A percentile compares a stretch with the other conserved stretches of the same genome.
Conservation (phyloP, 1,140 invertebrate genomes). For the Drosophila lacertosa region DNA sequence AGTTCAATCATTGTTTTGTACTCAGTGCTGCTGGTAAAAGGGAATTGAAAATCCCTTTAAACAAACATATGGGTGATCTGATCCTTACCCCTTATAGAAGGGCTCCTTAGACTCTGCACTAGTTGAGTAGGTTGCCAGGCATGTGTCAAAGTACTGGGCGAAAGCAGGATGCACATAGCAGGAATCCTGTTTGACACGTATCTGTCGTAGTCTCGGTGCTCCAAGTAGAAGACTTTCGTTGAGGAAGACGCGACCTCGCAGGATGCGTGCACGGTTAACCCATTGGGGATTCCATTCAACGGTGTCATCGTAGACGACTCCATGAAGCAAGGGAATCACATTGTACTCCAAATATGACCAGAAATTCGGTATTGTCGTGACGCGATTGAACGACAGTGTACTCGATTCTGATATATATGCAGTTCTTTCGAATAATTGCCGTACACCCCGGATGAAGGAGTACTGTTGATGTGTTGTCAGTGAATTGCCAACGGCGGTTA, state of each 20-base stretch:
- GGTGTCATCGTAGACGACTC: background rate
- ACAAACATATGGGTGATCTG: background rate
- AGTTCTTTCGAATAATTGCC: background rate
- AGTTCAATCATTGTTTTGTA: constrained; percentile 27
- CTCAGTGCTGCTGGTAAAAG: constrained; percentile 1
- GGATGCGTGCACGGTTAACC: background rate
- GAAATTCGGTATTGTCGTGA: constrained; percentile 3
- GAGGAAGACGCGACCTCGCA: constrained; percentile 13
- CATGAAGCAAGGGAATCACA: background rate
- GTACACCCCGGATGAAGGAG: background rate
- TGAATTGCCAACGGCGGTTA: background rate
- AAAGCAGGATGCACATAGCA: constrained; percentile 30
- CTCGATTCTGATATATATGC: background rate
- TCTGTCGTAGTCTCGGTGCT: constrained; percentile 42
- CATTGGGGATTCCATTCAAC: background rate
- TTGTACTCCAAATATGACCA: constrained; percentile 17
- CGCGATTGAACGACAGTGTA: background rate
- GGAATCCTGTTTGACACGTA: constrained; percentile 30
- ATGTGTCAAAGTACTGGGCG: constrained; percentile 25
- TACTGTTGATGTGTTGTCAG: background rate
- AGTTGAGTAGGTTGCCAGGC: constrained; percentile 25
- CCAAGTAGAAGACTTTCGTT: constrained; percentile 46
- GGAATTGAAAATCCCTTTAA: background rate
- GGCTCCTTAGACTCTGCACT: constrained; percentile 16
- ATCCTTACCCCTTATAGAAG: constrained; percentile 14